phyloP scores from a whole-genome alignment of 2,888 invertebrate genomes.

The Aphodius sticticus region DNA sequence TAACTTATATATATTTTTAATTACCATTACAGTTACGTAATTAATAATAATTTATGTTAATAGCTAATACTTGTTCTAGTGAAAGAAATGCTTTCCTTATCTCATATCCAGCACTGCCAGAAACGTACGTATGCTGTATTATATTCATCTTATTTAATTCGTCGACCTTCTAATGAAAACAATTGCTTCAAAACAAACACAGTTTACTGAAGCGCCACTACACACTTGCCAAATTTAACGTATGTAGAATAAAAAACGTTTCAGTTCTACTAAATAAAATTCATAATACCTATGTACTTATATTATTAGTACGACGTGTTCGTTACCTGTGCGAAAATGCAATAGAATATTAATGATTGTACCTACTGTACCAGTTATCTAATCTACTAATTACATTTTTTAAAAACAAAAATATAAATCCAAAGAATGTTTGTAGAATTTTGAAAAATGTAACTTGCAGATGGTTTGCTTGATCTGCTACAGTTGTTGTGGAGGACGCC shows the following conservation, averaged over 20 bases:
- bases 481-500: neutral
- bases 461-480: neutral
- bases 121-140: constrained; percentile 28
- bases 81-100: constrained; percentile 4
- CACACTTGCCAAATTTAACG: constrained; percentile 51
- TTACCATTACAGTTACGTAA: constrained; percentile 4
- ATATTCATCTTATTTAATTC: constrained; percentile 36
- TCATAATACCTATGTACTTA: constrained; percentile 6
- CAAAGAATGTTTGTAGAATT: neutral
- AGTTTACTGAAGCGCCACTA: constrained; percentile 40
- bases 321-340: constrained; percentile 4
- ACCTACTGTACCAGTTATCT: neutral
- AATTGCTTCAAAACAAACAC: constrained; percentile 30
- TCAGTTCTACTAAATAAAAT: constrained; percentile 5
- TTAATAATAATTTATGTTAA: constrained; percentile 4
- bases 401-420: neutral
- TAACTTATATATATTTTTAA: neutral
- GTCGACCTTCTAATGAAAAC: constrained; percentile 23
- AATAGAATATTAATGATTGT: neutral
- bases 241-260: neutral
- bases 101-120: constrained; percentile 47
- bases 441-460: neutral
- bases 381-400: neutral
- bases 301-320: neutral
- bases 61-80: neutral